Evolutionary conservation across 2,888 invertebrate genomes (phyloP).

Genomic region (Troides oblongomaculatus): DNA sequence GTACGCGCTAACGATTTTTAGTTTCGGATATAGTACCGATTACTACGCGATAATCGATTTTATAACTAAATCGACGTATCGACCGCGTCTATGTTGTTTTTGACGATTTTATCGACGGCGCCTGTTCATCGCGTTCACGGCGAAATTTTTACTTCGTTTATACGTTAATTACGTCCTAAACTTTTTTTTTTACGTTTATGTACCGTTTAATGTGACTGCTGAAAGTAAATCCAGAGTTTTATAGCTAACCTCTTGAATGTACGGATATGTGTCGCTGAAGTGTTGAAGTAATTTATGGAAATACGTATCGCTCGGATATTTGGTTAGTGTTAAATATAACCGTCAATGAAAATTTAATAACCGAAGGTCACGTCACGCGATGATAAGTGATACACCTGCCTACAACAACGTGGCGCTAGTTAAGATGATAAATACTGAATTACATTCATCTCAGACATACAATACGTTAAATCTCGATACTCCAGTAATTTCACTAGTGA

Average conservation of each 20-base stretch:
- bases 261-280: not conserved
- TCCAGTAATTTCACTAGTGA: too few species aligned
- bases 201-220: conserved; percentile 6
- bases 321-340: not conserved
- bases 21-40: conserved; percentile 18
- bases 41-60: conserved; percentile 24
- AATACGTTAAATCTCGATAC: too few species aligned
- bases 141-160: conserved; percentile 28
- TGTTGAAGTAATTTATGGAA: conserved; percentile 1
- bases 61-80: conserved; percentile 16
- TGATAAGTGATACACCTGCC: too few species aligned
- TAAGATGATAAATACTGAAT: too few species aligned
- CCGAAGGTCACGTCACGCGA: too few species aligned
- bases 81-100: conserved; percentile 32
- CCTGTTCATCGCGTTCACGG: conserved; percentile 27
- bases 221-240: conserved; percentile 8
- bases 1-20: conserved; percentile 9
- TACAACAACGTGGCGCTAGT: too few species aligned
- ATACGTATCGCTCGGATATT: not conserved
- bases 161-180: conserved; percentile 22
- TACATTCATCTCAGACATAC: too few species aligned
- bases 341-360: not conserved
- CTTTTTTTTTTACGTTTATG: conserved; percentile 14
- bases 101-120: conserved; percentile 37
- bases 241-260: not conserved